Conservation (phyloP, 2,888 invertebrate species). For the Orthonychiurus folsomi region DNA sequence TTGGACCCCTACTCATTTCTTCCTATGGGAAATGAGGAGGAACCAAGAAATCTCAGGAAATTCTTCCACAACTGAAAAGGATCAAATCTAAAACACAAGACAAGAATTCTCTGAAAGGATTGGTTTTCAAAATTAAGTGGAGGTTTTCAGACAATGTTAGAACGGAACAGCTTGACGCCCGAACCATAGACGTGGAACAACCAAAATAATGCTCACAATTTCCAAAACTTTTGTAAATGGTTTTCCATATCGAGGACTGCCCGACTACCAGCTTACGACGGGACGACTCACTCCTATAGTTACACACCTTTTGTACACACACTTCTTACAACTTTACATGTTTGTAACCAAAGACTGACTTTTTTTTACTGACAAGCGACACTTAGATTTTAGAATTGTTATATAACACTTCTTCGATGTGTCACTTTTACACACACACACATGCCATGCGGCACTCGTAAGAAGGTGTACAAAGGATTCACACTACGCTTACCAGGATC, state of each 20-base stretch:
- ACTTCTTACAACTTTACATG: slow-evolving; percentile 39
- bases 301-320: slow-evolving; percentile 30
- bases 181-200: slow-evolving; percentile 8
- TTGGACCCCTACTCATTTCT: slow-evolving; percentile 21
- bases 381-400: background rate
- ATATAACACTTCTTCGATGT: background rate
- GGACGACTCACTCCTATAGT: slow-evolving; percentile 20
- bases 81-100: background rate
- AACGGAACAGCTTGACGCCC: slow-evolving; percentile 21
- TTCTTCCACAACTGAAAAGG: background rate
- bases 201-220: slow-evolving; percentile 5
- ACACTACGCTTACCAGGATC: background rate
- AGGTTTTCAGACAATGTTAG: background rate
- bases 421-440: background rate
- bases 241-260: slow-evolving; percentile 15
- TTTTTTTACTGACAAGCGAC: slow-evolving; percentile 31
- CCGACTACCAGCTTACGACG: slow-evolving; percentile 11
- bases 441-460: background rate
- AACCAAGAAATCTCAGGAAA: background rate
- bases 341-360: slow-evolving; percentile 41
- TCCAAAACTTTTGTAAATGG: slow-evolving; percentile 20
- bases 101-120: background rate
- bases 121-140: background rate
- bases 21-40: slow-evolving; percentile 14
- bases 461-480: background rate